Base-by-base conservation (phyloP, 2,888 invertebrate species). In the Cephus pygmeus region DNA sequence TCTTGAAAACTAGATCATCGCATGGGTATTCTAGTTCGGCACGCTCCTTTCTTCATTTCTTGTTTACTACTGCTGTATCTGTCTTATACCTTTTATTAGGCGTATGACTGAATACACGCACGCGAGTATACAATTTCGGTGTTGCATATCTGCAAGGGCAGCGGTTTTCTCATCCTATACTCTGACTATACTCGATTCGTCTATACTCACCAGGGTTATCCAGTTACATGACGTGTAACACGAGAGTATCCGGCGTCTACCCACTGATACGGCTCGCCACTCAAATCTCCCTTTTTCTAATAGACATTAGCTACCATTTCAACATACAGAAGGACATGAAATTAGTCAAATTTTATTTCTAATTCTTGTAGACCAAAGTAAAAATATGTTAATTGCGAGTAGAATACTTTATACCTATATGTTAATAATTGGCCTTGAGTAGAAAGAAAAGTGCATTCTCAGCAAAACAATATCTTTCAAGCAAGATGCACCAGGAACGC, bases 71-170 rank as follows among this genome's bases (percentile, higher is more conserved):
- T 31, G 56, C 9, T 56, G 56, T 23, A 23, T 23, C 56, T 56
- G 23, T 23, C 56, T 56, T 56, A 56, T 23, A 23, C 2, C 9
- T 56, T 56, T 56, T 56, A 56, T 56, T 56, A 23, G 56, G 56
- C 15, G 23, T 56, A 56, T 23, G 56, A 71, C 33, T 12, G 11
- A 12, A 71, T 71, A 71, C 71, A 71, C 23, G 56, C 56, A 11
- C 34, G 33, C 31, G 31, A 31, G 23, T 71, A 34, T 71, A 71
- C 71, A 34, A 71, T 71, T 71, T 71, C 71, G 71, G 34, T 71
- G 15, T 71, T 71, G 31, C 33, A 71, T 71, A 71, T 71, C 71
- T 23, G 71, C 71, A 71, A 71, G 71, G 71, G 71, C 71, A 71
- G 71, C 71, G 71, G 71, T 71, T 71, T 34, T 71, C 71, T 71